These are phyloP conservation scores for Ophiodon elongatus DNA, from an alignment of 2,113 vertebrate species.

Conservation along the genomic window DNA sequence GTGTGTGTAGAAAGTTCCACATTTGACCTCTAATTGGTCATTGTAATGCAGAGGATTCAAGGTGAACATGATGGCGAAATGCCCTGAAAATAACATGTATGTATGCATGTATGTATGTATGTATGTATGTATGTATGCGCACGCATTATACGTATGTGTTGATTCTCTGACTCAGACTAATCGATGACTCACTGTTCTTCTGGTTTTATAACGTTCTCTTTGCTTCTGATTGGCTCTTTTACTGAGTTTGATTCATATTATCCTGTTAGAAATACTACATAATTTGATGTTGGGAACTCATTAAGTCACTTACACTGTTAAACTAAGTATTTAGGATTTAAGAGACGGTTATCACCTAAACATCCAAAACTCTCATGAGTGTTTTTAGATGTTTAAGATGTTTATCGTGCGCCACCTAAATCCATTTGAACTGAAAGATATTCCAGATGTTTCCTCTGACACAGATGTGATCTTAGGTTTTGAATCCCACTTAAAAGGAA, in stretches of 20 bases:
- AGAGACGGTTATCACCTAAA: background rate
- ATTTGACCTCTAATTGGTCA: background rate
- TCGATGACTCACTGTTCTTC: background rate
- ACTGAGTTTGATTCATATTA: background rate
- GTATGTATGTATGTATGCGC: too few relatives aligned
- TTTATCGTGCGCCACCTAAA: background rate
- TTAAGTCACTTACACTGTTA: background rate
- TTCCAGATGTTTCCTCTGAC: conserved; percentile 58
- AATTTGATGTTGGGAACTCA: background rate
- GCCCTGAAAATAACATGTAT: background rate
- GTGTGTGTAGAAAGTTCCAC: background rate
- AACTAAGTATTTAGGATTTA: background rate
- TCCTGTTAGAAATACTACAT: background rate
- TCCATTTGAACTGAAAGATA: conserved; percentile 13
- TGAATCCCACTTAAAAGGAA: conserved; percentile 15
- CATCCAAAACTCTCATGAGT: background rate
- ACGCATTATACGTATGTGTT: background rate
- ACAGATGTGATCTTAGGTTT: conserved; percentile 28
- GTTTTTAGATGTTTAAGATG: conserved; percentile 22
- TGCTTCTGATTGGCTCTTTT: background rate
- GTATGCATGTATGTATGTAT: too few relatives aligned
- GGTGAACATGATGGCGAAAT: background rate
- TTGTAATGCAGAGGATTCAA: background rate
- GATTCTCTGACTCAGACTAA: background rate
- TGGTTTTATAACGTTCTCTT: background rate